Evolutionary conservation across 2,888 invertebrate genomes (phyloP).

Genomic region (Anorthoa munda): DNA sequence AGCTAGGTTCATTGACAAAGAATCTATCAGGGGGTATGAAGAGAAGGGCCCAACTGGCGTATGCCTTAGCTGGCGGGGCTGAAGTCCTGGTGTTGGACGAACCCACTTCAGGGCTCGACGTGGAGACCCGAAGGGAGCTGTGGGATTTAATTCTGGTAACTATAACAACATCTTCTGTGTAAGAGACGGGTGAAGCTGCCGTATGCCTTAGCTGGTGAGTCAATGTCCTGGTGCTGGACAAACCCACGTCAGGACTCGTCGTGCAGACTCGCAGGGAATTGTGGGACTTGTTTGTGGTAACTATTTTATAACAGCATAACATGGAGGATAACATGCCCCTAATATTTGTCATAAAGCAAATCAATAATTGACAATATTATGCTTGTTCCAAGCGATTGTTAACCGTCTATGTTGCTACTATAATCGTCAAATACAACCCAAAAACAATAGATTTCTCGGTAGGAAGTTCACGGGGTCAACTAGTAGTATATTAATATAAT

Average conservation of each 20-base stretch:
- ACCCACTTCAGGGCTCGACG: conserved; percentile 91
- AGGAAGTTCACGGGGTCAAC: too few species aligned
- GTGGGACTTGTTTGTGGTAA: conserved; percentile 71
- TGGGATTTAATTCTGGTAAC: conserved; percentile 72
- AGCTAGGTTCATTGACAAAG: conserved; percentile 91
- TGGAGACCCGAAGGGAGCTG: conserved; percentile 75
- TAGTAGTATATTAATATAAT: too few species aligned
- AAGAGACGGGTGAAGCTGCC: too few species aligned
- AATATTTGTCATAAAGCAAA: too few species aligned
- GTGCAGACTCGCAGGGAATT: conserved; percentile 77
- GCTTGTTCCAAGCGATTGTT: too few species aligned
- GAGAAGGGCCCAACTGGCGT: conserved; percentile 95
- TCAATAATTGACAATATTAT: too few species aligned
- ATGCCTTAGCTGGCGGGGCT: conserved; percentile 95
- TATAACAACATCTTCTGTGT: too few species aligned
- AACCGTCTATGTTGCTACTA: too few species aligned
- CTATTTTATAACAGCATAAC: background rate
- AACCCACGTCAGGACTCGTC: conserved; percentile 72
- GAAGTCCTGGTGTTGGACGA: conserved; percentile 93
- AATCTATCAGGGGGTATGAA: conserved; percentile 97
- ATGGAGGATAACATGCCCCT: conserved; percentile 86
- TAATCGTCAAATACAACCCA: too few species aligned
- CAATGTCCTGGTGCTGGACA: too few species aligned
- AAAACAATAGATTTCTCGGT: too few species aligned
- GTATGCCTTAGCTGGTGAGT: conserved; percentile 92